phyloP scores from a whole-genome alignment of 2,888 invertebrate species.

The Xestia xanthographa region DNA sequence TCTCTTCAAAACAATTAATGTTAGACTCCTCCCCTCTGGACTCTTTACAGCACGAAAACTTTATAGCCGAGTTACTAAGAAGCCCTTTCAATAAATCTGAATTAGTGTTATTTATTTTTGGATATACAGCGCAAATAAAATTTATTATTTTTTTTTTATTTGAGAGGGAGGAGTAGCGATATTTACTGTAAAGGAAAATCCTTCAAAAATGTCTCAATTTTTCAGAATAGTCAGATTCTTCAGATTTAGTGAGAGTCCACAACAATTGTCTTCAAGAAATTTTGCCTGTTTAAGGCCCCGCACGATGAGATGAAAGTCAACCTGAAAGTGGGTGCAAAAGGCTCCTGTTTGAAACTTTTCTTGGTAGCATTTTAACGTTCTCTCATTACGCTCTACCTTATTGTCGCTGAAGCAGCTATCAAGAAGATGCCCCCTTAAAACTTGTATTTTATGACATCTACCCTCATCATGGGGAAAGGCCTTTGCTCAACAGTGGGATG shows the following conservation, averaged over 20 bases:
- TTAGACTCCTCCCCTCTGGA: no score
- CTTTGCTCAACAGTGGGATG: no score
- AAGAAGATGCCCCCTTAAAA: background rate
- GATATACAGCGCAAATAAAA: background rate
- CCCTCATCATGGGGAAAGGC: background rate
- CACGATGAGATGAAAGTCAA: background rate
- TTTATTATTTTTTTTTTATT: background rate
- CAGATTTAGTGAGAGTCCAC: background rate
- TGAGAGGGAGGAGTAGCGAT: background rate
- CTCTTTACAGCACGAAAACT: background rate
- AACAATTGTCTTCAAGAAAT: background rate
- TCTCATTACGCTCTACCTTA: no score
- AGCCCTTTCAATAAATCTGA: background rate
- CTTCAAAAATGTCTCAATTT: background rate
- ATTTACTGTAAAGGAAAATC: background rate
- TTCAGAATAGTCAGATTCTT: background rate
- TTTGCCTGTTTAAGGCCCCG: background rate
- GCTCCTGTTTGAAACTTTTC: background rate
- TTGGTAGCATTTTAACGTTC: background rate
- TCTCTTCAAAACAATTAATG: background rate
- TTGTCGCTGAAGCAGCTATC: background rate
- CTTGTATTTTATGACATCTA: background rate
- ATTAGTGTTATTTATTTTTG: background rate
- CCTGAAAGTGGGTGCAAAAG: background rate
- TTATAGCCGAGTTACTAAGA: background rate